These are phyloP conservation scores for Apamea epomidion DNA, from an alignment of 2,888 invertebrate species.

Conservation along the genomic window DNA sequence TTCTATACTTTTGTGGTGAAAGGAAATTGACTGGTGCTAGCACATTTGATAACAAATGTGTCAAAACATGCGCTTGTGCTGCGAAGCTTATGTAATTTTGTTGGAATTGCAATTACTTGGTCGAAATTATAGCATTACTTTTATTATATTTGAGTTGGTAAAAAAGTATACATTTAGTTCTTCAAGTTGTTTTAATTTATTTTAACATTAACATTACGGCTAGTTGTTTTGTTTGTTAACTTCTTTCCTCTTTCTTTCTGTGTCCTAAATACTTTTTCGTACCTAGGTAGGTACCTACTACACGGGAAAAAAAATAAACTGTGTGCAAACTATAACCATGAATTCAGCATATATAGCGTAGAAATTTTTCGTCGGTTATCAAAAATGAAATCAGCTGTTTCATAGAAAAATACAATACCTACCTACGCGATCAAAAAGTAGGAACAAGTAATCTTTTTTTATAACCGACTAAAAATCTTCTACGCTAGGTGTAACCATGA, in stretches of 20 bases:
- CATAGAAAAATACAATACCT: too few species aligned
- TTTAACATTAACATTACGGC: background rate
- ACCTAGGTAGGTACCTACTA: background rate
- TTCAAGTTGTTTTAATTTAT: background rate
- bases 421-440: too few species aligned
- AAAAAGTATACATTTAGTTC: background rate
- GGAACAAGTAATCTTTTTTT: too few species aligned
- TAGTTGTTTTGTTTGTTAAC: background rate
- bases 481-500: too few species aligned
- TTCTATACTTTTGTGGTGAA: slow-evolving; percentile 74
- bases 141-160: slow-evolving; percentile 17
- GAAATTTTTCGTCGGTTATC: too few species aligned
- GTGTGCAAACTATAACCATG: too few species aligned
- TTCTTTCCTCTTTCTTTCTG: background rate
- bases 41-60: slow-evolving; percentile 62
- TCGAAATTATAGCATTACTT: slow-evolving; percentile 1
- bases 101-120: slow-evolving; percentile 17
- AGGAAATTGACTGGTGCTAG: slow-evolving; percentile 69
- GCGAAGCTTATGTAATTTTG: slow-evolving; percentile 33
- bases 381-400: too few species aligned
- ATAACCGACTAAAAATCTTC: too few species aligned
- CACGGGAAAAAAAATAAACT: too few species aligned
- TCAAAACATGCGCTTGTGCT: slow-evolving; percentile 33
- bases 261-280: background rate
- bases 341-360: too few species aligned